Evolutionary conservation across 92 coral and sea anemone species (phyloP), one percentile per base, ranked within the genome.

Genomic region (Parazoanthus darwini): DNA sequence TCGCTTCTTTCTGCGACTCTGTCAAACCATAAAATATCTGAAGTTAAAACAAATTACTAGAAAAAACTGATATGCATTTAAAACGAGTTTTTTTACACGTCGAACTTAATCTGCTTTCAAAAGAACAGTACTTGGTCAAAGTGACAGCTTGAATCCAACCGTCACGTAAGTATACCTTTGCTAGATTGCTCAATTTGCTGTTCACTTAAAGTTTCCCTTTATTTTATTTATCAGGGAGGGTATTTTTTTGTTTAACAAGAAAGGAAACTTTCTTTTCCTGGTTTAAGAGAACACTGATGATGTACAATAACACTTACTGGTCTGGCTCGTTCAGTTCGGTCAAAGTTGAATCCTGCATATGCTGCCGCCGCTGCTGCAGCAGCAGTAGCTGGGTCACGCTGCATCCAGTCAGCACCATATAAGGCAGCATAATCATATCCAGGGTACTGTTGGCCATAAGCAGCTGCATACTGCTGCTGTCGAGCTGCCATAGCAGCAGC

Each of bases 401-500:
- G 87, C 78, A 84, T 70, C 98, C 98, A 95, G 72, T 93, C 93
- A 35, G 96, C 94, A 35, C 94, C 92, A 81, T 93, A 95, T 89
- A 94, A 81, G 7, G 94, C 90, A 37, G 98, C 72, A 78, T 93
- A 95, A 78, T 95, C 98, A 89, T 91, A 95, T 16, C 87, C 87
- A 35, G 98, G 98, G 85, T 90, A 94, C 92, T 94, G 97, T 77
- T 91, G 95, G 29, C 94, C 89, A 73, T 93, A 95, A 8, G 87
- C 87, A 0, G 87, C 87, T 11, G 94, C 92, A 72, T 81, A 91
- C 91, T 95, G 94, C 74, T 94, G 97, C 71, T 92, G 95, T 42
- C 93, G 81, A 13, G 98, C 98, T 25, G 98, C 98, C 38, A 95
- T 93, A 2, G 94, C 94, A 23, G 98, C 98, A 15, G 88, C 83